phyloP scores from a whole-genome alignment of 2,113 vertebrate species.

The Alethe castanea region DNA sequence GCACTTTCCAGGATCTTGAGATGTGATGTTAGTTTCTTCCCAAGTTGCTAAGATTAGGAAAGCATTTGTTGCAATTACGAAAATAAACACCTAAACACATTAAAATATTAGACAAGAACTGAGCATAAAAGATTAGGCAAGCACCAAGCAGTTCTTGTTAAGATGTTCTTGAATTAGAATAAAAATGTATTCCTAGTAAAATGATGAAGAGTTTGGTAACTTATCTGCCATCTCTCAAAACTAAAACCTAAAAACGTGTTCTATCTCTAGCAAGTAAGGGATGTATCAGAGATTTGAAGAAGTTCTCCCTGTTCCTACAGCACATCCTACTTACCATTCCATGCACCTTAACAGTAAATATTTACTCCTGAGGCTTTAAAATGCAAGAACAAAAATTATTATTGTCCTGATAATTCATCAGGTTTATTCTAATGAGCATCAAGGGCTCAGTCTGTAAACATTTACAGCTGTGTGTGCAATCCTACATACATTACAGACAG shows the following conservation, averaged over 20 bases:
- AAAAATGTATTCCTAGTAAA: not conserved
- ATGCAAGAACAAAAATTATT: not conserved
- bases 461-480: not conserved
- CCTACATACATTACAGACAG: not conserved
- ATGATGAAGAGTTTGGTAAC: not conserved
- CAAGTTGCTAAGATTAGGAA: not conserved
- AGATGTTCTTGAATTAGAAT: not conserved
- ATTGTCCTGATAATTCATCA: not conserved
- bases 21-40: not conserved
- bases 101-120: not conserved
- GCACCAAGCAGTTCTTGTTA: not conserved
- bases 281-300: not conserved
- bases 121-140: not conserved
- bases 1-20: not conserved
- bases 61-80: not conserved
- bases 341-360: not conserved
- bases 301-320: not conserved
- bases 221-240: not conserved
- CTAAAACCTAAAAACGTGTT: not conserved
- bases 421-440: not conserved
- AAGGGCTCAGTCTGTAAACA: not conserved
- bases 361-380: not conserved
- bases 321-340: not conserved
- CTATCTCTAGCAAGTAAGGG: not conserved
- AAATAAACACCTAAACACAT: not conserved